Evolutionary conservation across 1,140 invertebrate genomes (phyloP).

Genomic region (Archivesica marissinica): DNA sequence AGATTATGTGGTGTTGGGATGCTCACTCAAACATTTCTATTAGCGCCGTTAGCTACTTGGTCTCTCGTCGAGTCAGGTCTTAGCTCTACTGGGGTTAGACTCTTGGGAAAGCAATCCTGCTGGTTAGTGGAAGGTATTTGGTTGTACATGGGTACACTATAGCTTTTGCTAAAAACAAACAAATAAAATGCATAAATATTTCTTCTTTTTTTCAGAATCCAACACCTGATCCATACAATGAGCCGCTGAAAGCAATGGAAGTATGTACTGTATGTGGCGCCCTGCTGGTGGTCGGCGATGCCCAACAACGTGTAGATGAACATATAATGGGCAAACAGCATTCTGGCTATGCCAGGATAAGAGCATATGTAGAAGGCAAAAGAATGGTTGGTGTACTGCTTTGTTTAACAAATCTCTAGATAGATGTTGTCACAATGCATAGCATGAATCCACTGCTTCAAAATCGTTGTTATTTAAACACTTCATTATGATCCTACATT

Average conservation of each 20-base stretch:
- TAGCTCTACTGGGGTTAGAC: no score
- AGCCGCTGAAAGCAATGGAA: slow-evolving; percentile 95
- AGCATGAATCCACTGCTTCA: neutral
- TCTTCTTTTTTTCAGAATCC: slow-evolving; percentile 56
- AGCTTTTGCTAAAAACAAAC: no score
- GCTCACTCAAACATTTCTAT: no score
- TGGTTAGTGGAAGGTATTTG: no score
- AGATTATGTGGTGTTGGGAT: no score
- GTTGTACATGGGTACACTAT: no score
- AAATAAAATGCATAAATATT: no score
- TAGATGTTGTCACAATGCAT: neutral
- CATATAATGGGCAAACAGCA: slow-evolving; percentile 99
- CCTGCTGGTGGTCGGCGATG: slow-evolving; percentile 98
- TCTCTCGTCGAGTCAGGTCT: no score
- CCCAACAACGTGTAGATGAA: slow-evolving; percentile 98
- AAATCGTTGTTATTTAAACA: neutral
- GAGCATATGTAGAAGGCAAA: slow-evolving; percentile 88
- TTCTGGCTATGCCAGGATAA: slow-evolving; percentile 92
- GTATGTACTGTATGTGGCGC: slow-evolving; percentile 99
- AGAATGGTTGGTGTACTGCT: slow-evolving; percentile 66
- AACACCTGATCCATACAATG: slow-evolving; percentile 61
- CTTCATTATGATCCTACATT: neutral
- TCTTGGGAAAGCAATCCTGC: no score
- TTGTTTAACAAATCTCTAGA: neutral
- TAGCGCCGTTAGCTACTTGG: no score